A percentile compares a stretch with the other conserved stretches of the same genome.
Conservation (phyloP, 2,113 vertebrate species). For the Guaruba guarouba region DNA sequence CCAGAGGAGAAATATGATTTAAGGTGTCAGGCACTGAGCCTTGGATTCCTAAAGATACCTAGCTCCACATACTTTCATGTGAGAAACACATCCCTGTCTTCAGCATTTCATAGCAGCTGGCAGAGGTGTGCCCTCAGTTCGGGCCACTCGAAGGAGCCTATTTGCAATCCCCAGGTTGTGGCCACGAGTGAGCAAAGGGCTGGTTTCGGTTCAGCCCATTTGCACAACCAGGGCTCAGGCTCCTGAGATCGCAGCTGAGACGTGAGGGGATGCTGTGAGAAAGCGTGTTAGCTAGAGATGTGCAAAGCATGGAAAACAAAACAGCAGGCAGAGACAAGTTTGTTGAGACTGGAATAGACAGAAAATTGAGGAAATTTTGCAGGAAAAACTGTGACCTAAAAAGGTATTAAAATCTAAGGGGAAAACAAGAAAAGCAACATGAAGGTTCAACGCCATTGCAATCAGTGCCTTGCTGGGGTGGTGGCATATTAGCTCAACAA, state of each 20-base stretch:
- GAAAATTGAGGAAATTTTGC: background rate
- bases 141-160: accelerated
- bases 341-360: background rate
- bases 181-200: accelerated
- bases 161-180: accelerated
- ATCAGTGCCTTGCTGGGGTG: background rate
- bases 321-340: background rate
- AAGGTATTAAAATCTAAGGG: background rate
- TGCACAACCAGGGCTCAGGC: background rate
- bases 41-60: background rate
- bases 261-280: background rate
- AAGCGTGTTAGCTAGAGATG: background rate
- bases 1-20: background rate
- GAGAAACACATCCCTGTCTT: background rate
- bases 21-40: background rate
- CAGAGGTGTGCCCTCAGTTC: background rate
- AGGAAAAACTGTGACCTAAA: background rate
- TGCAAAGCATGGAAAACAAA: background rate
- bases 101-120: background rate
- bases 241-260: background rate
- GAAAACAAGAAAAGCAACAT: background rate
- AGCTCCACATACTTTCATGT: background rate
- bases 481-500: background rate
- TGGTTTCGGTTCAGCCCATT: background rate
- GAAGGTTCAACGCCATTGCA: background rate